Base-by-base conservation (phyloP, 2,113 vertebrate genomes). In the Odobenus rosmarus region DNA sequence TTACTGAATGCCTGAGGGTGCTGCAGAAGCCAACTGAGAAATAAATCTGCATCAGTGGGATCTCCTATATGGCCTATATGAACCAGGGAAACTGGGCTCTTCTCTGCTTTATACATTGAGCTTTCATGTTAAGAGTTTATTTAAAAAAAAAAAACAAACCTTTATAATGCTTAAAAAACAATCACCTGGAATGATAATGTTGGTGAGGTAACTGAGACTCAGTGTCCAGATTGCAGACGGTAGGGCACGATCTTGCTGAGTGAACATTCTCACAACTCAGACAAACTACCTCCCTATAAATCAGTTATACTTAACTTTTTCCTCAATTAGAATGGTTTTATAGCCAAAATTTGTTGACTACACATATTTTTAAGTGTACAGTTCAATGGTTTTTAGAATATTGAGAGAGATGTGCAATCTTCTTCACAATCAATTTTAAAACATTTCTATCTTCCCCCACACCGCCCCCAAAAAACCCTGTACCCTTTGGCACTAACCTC, bases 291-390 rank as follows among this genome's bases (percentile, higher is more conserved):
- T 57, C 31, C 61, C 53, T 72, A 64, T 6, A 69, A 39, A 49
- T 74, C 26, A 36, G 10, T 59, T 85, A 18, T 42, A 59, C 23
- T 69, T 82, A 31, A 82, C 7, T 74, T 53, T 88, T 88, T 80
- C 39, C n/a, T 82, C 51, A 86, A 61, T 86, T 71, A 62, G 86
- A 53, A 90, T 26, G 93, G 53, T 28, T 72, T 36, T 82, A 46
- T 83, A 62, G 7, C 24, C 57, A 53, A 81, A 81, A 64, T 49
- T 64, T 72, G 31, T 76, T 92, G 24, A 71, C 77, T n/a, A 39
- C 23, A 39, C 4, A 21, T 14, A 77, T 72, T 31, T 57, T 31
- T 62, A 57, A 36, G 16, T 53, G 2, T 69, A 39, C 1, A 42
- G 59, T 72, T 69, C 8, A 33, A 1, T 67, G 28, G 19, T 71